Evolutionary conservation across 2,113 vertebrate genomes (phyloP), one percentile per base, ranked within the genome.

Genomic region (Paramisgurnus dabryanus): DNA sequence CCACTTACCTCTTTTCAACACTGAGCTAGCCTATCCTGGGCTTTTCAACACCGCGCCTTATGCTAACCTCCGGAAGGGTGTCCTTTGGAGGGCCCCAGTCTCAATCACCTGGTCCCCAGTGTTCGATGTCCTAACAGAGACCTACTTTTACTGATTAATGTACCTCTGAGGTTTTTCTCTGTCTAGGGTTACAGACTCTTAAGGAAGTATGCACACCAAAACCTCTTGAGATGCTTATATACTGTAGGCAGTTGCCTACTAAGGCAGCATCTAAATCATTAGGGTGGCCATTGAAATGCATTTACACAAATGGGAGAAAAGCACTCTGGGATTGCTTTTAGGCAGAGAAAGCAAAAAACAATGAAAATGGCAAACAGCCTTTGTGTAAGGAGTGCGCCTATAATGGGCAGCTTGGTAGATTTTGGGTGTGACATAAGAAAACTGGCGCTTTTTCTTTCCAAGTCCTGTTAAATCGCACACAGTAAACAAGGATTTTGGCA

Each of bases 1-100:
- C 78, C 41, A 61, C 84, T 87, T 87, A 84, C 82, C 5, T 6
- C 61, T 60, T 71, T 82, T 85, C 84, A 85, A 83, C 80, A 81
- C 77, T 61, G 15, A 74, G 57, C 79, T 78, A 49, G 67, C 64
- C 80, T 82, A 64, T 79, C 79, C 80, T 80, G 67, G 64, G 74
- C 80, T 65, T 84, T 77, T 82, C 84, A 82, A 53, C 72, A 34
- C 75, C 2, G 18, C 5, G 53, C 63, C 73, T 47, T 60, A 64
- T 34, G 61, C 9, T 64, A 64, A 27, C 22, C 73, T 76, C 73
- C 73, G 73, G 72, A 76, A 76, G 73, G 18, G 40, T 13, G 73
- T 64, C 60, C 73, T 50, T 22, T 76, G 41, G 61, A 64, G 73
- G 73, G 60, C 73, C 73, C 73, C 73, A 39, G 43, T 76, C 75